phyloP scores from a whole-genome alignment of 2,797 vertebrate genomes.

The Sternotherus odoratus region DNA sequence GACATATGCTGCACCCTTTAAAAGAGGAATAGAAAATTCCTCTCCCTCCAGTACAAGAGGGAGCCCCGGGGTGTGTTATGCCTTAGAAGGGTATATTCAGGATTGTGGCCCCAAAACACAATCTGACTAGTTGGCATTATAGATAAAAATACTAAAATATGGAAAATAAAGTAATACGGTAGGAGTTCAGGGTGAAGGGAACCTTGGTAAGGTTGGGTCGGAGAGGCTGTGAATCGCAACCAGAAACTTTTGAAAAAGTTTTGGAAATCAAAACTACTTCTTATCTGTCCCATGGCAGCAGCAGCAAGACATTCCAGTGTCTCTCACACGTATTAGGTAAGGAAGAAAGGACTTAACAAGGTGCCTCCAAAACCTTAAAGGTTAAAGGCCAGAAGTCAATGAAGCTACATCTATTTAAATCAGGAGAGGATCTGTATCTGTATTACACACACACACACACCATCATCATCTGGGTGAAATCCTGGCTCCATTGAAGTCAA shows the following conservation, averaged over 20 bases:
- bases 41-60: neutral
- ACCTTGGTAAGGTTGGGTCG: neutral
- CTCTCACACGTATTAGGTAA: neutral
- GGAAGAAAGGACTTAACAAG: rapidly evolving
- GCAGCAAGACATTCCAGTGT: neutral
- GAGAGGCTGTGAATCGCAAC: neutral
- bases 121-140: neutral
- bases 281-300: neutral
- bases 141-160: neutral
- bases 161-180: neutral
- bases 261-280: neutral
- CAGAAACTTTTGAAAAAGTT: constrained; percentile 2
- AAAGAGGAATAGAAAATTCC: neutral
- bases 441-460: neutral
- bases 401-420: neutral
- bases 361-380: neutral
- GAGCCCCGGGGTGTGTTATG: rapidly evolving
- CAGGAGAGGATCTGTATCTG: neutral
- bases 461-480: neutral
- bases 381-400: neutral
- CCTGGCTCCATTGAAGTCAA: neutral
- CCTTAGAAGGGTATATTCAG: rapidly evolving
- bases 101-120: neutral
- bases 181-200: neutral
- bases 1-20: neutral